Evolutionary conservation across 2,113 vertebrate genomes (phyloP).

Genomic region (Saccopteryx leptura): DNA sequence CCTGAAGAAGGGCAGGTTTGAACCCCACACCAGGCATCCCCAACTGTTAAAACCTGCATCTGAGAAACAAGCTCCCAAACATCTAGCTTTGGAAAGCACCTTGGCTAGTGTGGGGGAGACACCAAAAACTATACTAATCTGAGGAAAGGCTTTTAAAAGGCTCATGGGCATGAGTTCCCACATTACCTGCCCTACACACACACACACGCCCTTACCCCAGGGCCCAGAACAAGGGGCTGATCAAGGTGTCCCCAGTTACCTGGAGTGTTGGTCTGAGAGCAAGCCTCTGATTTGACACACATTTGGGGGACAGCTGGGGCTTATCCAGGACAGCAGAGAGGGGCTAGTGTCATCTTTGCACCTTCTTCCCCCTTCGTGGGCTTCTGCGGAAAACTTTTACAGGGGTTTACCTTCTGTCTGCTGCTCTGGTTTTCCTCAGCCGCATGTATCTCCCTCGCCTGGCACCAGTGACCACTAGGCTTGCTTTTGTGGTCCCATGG

Average conservation of each 20-base stretch:
- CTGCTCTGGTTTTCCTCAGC: not conserved
- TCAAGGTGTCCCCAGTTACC: too few species aligned
- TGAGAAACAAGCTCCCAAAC: not conserved
- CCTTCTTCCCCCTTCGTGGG: not conserved
- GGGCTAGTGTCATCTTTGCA: not conserved
- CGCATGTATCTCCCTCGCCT: not conserved
- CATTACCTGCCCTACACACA: too few species aligned
- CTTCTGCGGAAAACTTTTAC: not conserved
- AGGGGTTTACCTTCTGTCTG: too few species aligned
- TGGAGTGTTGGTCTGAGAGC: not conserved
- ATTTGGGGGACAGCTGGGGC: rapidly evolving
- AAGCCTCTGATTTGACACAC: not conserved
- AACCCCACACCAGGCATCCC: not conserved
- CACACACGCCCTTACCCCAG: not conserved
- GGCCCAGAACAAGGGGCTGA: not conserved
- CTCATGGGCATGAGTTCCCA: too few species aligned
- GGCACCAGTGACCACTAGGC: not conserved
- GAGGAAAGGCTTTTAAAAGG: not conserved
- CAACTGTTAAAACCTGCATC: not conserved
- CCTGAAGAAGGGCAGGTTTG: not conserved
- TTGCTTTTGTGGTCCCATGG: not conserved
- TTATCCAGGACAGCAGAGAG: rapidly evolving
- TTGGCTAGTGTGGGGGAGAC: not conserved
- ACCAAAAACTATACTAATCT: not conserved
- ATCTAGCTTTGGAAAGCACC: not conserved